Base-by-base conservation (phyloP, 2,888 invertebrate genomes). In the Trilocha varians region DNA sequence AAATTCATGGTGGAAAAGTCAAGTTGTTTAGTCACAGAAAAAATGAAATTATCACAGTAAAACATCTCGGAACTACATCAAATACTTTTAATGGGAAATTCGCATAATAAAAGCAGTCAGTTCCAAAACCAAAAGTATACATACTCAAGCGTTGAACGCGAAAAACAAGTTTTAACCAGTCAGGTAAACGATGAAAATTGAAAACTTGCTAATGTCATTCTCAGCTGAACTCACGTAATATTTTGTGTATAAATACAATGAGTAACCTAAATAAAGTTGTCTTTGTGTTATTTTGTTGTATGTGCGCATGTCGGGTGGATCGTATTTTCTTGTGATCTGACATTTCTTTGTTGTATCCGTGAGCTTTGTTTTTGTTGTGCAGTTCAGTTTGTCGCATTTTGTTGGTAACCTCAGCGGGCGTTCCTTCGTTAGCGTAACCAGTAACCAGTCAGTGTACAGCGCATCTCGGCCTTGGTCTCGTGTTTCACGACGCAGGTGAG, bases 401-500 rank as follows among this genome's bases (percentile, higher is more conserved):
- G 84, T 87, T 64, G 87, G 83, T 63, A 88, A 88, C 75, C 77
- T 88, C 60, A 89, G 88, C 75, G 88, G 87, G 59, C 85, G 88
- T 62, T 89, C 89, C 53, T 87, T 87, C 74, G 70, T 78, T 49
- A 90, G 89, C 66, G 74, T 86, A 50, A 82, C 82, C 50, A 90
- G 89, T 65, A 87, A 86, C 69, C 87, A 87, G 71, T 89, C 89
- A 18, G 87, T 84, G 46, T 87, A 84, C 69, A 89, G 89, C 70
- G 83, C 87, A 66, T 87, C 88, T 55, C 87, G 89, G 65, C 89
- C 90, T 66, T 91, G 90, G 89, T 91, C 90, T 62, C 87, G 90
- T 59, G 79, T 88, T 59, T 90, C 90, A 59, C 77, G 89, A 63
- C 87, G 88, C 84, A 90, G 90, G 91, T 91, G 72, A 79, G 78